These are phyloP conservation scores for Pipra filicauda DNA, from an alignment of 2,113 vertebrate species.

Conservation along the genomic window DNA sequence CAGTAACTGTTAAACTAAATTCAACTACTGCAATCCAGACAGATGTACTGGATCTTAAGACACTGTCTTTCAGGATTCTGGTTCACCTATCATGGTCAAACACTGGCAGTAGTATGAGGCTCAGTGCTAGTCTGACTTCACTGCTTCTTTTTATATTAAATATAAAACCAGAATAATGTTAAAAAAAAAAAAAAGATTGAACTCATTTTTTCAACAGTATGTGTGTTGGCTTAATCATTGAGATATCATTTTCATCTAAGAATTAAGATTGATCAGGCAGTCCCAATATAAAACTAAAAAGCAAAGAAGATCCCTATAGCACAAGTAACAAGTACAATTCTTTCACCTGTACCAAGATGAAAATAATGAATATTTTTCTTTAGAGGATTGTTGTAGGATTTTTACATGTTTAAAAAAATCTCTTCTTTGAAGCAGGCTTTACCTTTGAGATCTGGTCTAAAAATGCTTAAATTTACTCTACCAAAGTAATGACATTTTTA, in stretches of 20 bases:
- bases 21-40: not conserved
- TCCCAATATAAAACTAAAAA: not conserved
- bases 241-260: not conserved
- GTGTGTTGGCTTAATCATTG: not conserved
- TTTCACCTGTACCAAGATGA: not conserved
- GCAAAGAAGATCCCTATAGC: not conserved
- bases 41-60: not conserved
- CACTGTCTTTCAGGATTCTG: not conserved
- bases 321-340: not conserved
- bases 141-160: not conserved
- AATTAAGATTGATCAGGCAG: not conserved
- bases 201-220: not conserved
- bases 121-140: not conserved
- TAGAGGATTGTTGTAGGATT: not conserved
- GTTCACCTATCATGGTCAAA: not conserved
- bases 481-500: not conserved
- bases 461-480: not conserved
- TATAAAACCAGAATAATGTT: not conserved
- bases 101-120: not conserved
- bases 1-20: not conserved
- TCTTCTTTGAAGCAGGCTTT: not conserved
- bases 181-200: not conserved
- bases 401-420: not conserved
- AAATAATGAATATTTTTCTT: not conserved
- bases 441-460: not conserved